Evolutionary conservation across 92 coral and sea anemone genomes (phyloP), one percentile per base, ranked within the genome.

Genomic region (Muricea muricata): DNA sequence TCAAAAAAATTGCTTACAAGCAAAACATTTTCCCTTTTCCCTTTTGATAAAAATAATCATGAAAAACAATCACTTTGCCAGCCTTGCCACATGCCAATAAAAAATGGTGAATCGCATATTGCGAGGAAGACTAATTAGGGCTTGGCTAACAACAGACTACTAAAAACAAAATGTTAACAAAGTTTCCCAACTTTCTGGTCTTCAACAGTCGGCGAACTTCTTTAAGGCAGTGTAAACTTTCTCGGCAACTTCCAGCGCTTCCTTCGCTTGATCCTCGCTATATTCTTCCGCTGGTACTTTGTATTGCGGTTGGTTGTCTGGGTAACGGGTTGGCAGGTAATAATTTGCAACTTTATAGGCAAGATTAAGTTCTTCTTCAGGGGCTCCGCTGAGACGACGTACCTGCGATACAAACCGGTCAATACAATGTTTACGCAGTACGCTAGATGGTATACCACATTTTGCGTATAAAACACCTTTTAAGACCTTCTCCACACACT

Each of bases 381-480:
- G 87, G 5, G 57, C 70, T 6, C 52, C 87, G 21, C 23, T 5
- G 34, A 84, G 81, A 8, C 57, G 39, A 29, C 56, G 34, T 3
- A 55, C 73, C 8, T 18, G 32, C 10, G 34, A 14, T 30, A 97
- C 97, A 61, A 95, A 94, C 35, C 94, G 90, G 76, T 90, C 40
- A 47, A 95, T 97, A 80, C 92, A 93, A 48, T 95, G 98, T 28
- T 96, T 90, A 77, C 90, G 96, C 7, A 95, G 89, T 85, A 93
- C 97, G 47, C 89, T 87, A 60, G 91, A 94, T 41, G 92, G 88
- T 28, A 95, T 91, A 18, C 98, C 98, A 73, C 97, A 88, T 34
- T 93, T 94, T 24, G 98, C 97, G 81, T 95, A 95, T 70, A 95
- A 58, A 1, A 93, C 94, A 41, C 93, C 88, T 73, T 95, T 95